phyloP scores from a whole-genome alignment of 2,888 invertebrate genomes.

The Gortyna flavago region DNA sequence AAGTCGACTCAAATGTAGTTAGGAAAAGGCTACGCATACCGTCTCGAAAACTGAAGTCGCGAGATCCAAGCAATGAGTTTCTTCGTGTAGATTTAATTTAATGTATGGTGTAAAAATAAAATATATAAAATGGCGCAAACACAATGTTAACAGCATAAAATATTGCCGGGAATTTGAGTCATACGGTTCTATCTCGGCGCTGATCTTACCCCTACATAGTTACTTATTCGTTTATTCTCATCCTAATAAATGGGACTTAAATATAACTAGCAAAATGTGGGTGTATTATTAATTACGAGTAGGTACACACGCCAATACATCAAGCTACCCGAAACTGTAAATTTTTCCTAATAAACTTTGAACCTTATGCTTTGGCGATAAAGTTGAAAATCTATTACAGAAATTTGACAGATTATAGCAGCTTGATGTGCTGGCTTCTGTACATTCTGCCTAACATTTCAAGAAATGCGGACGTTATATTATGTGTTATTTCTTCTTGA shows the following conservation, averaged over 20 bases:
- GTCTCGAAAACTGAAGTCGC: not conserved
- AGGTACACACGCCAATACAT: too few species aligned
- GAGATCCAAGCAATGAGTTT: not conserved
- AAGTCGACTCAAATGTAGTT: not conserved
- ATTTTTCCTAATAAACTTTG: too few species aligned
- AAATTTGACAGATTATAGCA: too few species aligned
- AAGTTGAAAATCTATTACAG: too few species aligned
- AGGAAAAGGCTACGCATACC: not conserved
- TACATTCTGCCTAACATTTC: too few species aligned
- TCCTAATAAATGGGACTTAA: too few species aligned
- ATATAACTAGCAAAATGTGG: too few species aligned
- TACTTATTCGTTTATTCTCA: not conserved
- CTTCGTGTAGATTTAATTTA: not conserved
- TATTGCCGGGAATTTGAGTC: not conserved
- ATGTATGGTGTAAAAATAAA: not conserved
- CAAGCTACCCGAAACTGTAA: too few species aligned
- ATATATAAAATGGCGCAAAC: not conserved
- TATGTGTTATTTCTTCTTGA: not conserved
- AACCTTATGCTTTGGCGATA: too few species aligned
- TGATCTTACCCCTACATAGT: not conserved
- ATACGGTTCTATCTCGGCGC: not conserved
- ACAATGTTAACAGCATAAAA: not conserved
- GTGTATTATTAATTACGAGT: too few species aligned
- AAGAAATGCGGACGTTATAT: too few species aligned
- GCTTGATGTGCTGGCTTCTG: too few species aligned